A percentile compares a stretch with the other conserved stretches of the same genome.
These are phyloP conservation scores for Hypocryptadius cinnamomeus DNA, from an alignment of 2,113 vertebrate species.

Conservation along the genomic window DNA sequence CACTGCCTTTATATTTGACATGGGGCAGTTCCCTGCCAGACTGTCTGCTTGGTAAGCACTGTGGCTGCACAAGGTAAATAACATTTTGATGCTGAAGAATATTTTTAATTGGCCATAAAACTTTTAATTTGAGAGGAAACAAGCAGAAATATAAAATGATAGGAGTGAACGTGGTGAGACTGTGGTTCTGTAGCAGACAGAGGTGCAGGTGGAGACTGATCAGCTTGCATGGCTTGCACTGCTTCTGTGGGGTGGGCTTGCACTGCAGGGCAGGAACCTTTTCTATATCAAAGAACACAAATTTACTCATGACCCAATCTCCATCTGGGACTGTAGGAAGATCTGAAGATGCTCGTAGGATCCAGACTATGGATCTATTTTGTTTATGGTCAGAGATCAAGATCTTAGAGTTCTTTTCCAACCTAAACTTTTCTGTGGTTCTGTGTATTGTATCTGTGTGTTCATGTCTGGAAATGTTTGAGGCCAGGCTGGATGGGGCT, in stretches of 20 bases:
- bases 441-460: not conserved
- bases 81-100: not conserved
- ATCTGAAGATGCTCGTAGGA: not conserved
- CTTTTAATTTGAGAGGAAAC: not conserved
- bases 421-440: not conserved
- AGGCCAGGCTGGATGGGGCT: not conserved
- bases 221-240: not conserved
- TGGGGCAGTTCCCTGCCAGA: not conserved
- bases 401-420: not conserved
- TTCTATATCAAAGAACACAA: not conserved
- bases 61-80: not conserved
- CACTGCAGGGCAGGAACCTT: not conserved
- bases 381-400: not conserved
- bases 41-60: not conserved
- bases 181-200: not conserved
- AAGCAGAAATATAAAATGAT: not conserved
- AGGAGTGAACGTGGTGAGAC: not conserved
- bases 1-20: not conserved
- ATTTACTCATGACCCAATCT: not conserved
- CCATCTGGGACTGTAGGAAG: not conserved
- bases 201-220: not conserved
- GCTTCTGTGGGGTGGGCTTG: not conserved
- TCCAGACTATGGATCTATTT: not conserved
- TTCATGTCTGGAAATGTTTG: not conserved
- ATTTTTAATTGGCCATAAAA: not conserved